phyloP scores from a whole-genome alignment of 2,888 invertebrate species.

The Caenorhabditis wallacei region DNA sequence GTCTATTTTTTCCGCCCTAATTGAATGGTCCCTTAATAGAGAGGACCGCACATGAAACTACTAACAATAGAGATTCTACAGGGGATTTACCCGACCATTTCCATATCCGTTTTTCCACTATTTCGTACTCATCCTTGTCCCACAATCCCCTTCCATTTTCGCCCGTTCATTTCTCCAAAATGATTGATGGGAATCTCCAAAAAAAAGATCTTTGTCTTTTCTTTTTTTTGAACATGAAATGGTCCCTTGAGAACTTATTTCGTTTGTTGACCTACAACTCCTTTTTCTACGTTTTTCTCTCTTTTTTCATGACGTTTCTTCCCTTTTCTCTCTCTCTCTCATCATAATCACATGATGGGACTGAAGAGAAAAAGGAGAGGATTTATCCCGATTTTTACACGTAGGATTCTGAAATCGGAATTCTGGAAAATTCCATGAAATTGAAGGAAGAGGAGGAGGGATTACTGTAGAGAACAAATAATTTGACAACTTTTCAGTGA shows the following conservation, averaged over 20 bases:
- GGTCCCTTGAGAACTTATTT: background rate
- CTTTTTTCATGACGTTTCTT: conserved; percentile 5
- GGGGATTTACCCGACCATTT: too few species aligned
- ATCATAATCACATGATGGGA: conserved; percentile 33
- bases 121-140: too few species aligned
- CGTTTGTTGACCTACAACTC: conserved; percentile 1
- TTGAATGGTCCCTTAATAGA: too few species aligned
- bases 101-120: too few species aligned
- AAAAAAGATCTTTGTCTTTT: background rate
- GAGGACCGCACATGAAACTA: too few species aligned
- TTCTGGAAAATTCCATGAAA: background rate
- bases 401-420: background rate
- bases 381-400: background rate
- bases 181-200: background rate
- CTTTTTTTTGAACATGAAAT: background rate
- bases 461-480: too few species aligned
- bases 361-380: background rate
- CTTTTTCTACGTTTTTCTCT: background rate
- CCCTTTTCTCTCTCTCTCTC: conserved; percentile 12
- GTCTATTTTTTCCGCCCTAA: too few species aligned
- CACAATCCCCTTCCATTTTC: too few species aligned
- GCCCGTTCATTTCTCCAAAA: background rate
- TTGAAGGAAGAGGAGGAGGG: background rate
- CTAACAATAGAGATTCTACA: too few species aligned
- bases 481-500: too few species aligned